These are phyloP conservation scores for Holcopasites calliopsidis DNA, from an alignment of 1,140 invertebrate genomes.

Conservation along the genomic window DNA sequence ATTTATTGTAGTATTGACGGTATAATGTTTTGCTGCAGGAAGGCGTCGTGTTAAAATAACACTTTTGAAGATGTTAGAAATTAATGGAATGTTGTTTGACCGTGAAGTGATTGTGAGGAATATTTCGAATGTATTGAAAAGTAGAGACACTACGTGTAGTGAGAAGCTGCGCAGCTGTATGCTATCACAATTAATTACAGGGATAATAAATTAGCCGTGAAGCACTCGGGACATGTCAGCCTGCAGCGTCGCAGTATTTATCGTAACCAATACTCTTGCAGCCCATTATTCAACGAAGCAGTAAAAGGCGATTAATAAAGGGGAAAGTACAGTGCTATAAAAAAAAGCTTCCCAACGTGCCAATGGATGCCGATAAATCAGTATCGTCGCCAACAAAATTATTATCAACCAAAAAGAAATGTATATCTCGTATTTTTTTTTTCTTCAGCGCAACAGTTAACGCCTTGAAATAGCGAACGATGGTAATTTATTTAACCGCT, in stretches of 20 bases:
- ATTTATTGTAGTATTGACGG: neutral
- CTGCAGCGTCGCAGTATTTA: neutral
- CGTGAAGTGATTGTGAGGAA: no score
- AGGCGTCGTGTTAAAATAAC: no score
- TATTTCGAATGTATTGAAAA: neutral
- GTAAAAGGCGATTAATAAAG: neutral
- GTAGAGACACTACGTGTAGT: neutral
- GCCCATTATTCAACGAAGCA: neutral
- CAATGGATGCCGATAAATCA: no score
- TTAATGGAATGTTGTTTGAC: no score
- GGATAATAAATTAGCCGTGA: slow-evolving; percentile 19
- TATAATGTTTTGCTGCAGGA: neutral
- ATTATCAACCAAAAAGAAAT: no score
- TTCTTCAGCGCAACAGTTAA: neutral
- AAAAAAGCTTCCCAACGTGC: neutral
- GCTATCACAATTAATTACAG: slow-evolving; percentile 17
- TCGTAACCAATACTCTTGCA: neutral
- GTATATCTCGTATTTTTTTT: no score
- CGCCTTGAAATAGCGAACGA: slow-evolving; percentile 17
- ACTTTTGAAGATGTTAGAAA: no score
- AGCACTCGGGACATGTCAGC: neutral
- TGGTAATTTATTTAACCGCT: slow-evolving; percentile 45
- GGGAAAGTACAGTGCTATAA: neutral
- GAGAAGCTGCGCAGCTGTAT: neutral
- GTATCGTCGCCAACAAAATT: no score